Base-by-base conservation (phyloP, 2,888 invertebrate genomes). In the Drosophila pegasa region DNA sequence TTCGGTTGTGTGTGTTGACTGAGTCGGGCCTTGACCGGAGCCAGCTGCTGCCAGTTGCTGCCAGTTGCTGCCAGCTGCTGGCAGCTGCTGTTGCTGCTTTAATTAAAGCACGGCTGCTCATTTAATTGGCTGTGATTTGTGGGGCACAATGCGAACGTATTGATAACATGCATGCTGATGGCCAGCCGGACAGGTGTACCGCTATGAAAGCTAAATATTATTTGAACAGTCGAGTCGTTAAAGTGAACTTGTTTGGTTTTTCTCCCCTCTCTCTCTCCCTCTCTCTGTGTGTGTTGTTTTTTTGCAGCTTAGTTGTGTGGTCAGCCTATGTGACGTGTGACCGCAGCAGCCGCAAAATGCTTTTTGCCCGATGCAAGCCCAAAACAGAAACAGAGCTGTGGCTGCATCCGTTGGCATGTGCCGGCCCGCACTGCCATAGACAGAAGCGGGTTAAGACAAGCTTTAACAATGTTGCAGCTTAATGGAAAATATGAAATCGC, bases 71-170 rank as follows among this genome's bases (percentile, higher is more conserved):
- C 72, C n/a, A n/a, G n/a, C n/a, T 12, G 6, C 7, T 7, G 6
- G 54, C 7, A 2, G 20, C 20, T 14, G 45, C 18, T 47, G 51
- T 12, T n/a, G 64, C 62, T 57, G 72, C 72, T 75, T 81, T 87
- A 81, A 87, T 82, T 85, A 76, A 66, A 85, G 80, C 61, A 78
- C 70, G 82, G 72, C 83, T 78, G 76, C 69, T 60, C 73, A 82
- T 87, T 87, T 85, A 87, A 84, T 87, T 84, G 82, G 58, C 82
- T 82, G 79, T 82, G 82, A 82, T 82, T 82, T 82, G 82, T 80
- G 87, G 81, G 68, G 67, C 56, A 57, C 65, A 68, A 54, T 59
- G 75, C 73, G 66, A 75, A 67, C 75, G 85, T 85, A 87, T 81
- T 87, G 78, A 84, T 84, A 70, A 48, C 81, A 51, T 51, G 33